phyloP scores from a whole-genome alignment of 2,888 invertebrate species.

The Neoaliturus tenellus region DNA sequence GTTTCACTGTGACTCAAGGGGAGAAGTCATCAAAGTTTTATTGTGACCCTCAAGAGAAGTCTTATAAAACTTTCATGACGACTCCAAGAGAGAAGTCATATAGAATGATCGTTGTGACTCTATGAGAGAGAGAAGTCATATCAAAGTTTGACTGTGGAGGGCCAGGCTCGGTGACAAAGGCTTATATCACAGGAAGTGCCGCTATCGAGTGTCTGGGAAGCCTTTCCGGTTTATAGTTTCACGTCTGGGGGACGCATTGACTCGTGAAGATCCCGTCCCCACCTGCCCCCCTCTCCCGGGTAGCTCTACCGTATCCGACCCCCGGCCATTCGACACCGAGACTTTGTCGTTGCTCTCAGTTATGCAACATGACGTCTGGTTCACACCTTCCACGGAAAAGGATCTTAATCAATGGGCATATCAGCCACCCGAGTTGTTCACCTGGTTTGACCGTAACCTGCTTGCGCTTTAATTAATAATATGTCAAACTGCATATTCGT shows the following conservation, averaged over 20 bases:
- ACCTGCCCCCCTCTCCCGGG: constrained; percentile 3
- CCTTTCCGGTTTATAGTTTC: constrained; percentile 57
- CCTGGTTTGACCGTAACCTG: background rate
- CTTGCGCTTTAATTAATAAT: background rate
- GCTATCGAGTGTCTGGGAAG: constrained; percentile 51
- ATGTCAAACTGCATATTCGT: too few relatives aligned
- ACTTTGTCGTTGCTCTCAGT: background rate
- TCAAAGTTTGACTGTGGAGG: constrained; percentile 11
- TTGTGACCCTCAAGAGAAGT: too few relatives aligned
- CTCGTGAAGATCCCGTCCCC: constrained; percentile 39
- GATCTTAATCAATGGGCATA: constrained; percentile 2
- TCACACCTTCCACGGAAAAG: constrained; percentile 7
- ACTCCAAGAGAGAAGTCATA: too few relatives aligned
- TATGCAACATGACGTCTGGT: constrained; percentile 3
- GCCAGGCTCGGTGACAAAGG: constrained; percentile 2
- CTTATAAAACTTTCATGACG: too few relatives aligned
- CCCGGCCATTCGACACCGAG: background rate
- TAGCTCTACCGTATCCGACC: background rate
- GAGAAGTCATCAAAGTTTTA: too few relatives aligned
- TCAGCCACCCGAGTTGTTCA: background rate
- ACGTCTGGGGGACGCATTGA: constrained; percentile 51
- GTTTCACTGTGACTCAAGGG: too few relatives aligned
- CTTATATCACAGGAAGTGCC: constrained; percentile 39
- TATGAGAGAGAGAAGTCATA: background rate
- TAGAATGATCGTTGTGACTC: too few relatives aligned